Base-by-base conservation (phyloP, 2,113 vertebrate species). In the Australoheros scitulus region DNA sequence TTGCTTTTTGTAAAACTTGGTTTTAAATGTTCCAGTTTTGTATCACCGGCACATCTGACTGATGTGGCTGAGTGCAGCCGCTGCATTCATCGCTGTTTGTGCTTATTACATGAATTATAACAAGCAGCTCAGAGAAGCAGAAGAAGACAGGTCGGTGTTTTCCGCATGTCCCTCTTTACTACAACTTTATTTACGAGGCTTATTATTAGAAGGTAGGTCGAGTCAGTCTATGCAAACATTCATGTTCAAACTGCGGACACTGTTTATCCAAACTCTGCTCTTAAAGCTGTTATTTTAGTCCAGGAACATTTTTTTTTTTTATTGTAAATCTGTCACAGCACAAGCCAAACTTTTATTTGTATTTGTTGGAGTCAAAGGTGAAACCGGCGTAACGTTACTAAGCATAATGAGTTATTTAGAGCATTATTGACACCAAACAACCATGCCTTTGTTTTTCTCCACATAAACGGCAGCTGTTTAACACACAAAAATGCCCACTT, bases 161-260 rank as follows among this genome's bases (percentile, higher is more conserved):
- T 10, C 0, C 58, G 0, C 5, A 2, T 15, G 10, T 2, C 2
- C 17, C 15, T 1, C 15, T 22, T 76, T 5, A 22, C 34, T 14
- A 17, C 61, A 60, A 5, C 57, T 87, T 76, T 75, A 92, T 76
- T 80, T 14, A 14, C 83, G 8, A 70, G 57, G 24, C 34, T 36
- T 9, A 11, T 57, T 59, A 41, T 60, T 7, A 81, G 63, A 77
- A 89, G 92, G 91, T 91, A 55, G 24, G 90, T 80, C 10, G 3
- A 36, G 3, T 22, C 4, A 32, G 7, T 22, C 29, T 24, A 38
- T 13, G 1, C 1, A 4, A 32, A 29, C 58, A 32, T 29, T 59
- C 24, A 29, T 36, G 75, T 34, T 38, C 13, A 3, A 4, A 32
- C 15, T 17, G 15, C 22, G 14, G 36, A 47, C 24, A 11, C 6